A percentile compares a stretch with the other conserved stretches of the same genome.
Evolutionary conservation across 2,888 invertebrate genomes (phyloP).

Genomic region (Danaus chrysippus): DNA sequence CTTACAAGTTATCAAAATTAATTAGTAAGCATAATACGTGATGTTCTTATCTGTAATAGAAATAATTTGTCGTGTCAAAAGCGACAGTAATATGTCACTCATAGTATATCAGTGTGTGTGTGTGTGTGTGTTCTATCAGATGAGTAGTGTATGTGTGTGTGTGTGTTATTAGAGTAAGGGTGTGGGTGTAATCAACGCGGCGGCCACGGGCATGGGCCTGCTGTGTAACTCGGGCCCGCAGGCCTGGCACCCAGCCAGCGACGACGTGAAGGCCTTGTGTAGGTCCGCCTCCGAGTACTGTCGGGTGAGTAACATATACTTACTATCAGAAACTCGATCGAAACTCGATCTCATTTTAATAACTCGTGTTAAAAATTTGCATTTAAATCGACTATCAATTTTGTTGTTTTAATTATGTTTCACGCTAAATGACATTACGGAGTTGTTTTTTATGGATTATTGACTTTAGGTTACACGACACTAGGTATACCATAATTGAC

Average conservation of each 20-base stretch:
- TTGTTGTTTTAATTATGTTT: background rate
- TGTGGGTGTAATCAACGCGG: conserved; percentile 91
- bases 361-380: background rate
- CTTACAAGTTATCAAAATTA: no score
- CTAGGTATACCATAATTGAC: no score
- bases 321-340: no score
- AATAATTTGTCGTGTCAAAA: no score
- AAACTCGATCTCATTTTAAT: no score
- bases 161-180: conserved; percentile 75
- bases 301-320: conserved; percentile 64
- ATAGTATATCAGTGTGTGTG: no score
- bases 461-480: no score
- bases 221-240: conserved; percentile 86
- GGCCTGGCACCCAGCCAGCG: conserved; percentile 88
- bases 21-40: no score
- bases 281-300: conserved; percentile 82
- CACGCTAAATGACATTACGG: background rate
- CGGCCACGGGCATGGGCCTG: conserved; percentile 90
- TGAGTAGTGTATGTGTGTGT: no score
- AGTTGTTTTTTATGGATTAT: background rate
- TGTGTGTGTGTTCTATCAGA: no score
- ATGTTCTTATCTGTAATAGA: no score
- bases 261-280: conserved; percentile 81
- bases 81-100: no score
- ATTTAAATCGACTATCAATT: background rate